Evolutionary conservation across 2,888 invertebrate genomes (phyloP).

Genomic region (Apocheima hispidaria): DNA sequence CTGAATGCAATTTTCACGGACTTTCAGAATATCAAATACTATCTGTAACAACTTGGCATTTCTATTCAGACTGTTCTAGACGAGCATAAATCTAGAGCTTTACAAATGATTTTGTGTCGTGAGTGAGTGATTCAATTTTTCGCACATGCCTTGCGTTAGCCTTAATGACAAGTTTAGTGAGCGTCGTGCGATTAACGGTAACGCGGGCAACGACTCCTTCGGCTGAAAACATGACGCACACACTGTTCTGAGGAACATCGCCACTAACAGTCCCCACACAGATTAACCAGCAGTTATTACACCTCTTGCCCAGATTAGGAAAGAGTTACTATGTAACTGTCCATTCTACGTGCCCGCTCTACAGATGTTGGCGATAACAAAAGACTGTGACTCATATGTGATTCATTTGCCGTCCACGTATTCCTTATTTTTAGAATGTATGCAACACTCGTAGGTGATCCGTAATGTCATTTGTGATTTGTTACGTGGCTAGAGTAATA

Average conservation of each 20-base stretch:
- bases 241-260: constrained; percentile 59
- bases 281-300: constrained; percentile 29
- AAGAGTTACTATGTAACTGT: constrained; percentile 51
- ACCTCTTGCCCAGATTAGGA: constrained; percentile 8
- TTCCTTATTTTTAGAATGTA: constrained; percentile 59
- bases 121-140: constrained; percentile 35
- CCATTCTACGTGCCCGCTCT: constrained; percentile 59
- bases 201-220: constrained; percentile 78
- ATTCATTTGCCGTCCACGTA: constrained; percentile 73
- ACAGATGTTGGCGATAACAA: constrained; percentile 72
- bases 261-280: constrained; percentile 37
- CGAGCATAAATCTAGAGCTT: constrained; percentile 17
- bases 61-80: constrained; percentile 3
- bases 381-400: constrained; percentile 69
- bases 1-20: constrained; percentile 1
- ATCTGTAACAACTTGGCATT: not conserved
- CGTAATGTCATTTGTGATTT: constrained; percentile 36
- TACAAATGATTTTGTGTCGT: constrained; percentile 29
- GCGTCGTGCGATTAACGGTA: constrained; percentile 68
- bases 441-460: constrained; percentile 47
- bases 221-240: constrained; percentile 75
- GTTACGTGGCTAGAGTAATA: constrained; percentile 24
- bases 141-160: constrained; percentile 34
- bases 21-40: not conserved
- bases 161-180: constrained; percentile 46